Evolutionary conservation across 2,888 invertebrate genomes (phyloP).

Genomic region (Dynastes maya): DNA sequence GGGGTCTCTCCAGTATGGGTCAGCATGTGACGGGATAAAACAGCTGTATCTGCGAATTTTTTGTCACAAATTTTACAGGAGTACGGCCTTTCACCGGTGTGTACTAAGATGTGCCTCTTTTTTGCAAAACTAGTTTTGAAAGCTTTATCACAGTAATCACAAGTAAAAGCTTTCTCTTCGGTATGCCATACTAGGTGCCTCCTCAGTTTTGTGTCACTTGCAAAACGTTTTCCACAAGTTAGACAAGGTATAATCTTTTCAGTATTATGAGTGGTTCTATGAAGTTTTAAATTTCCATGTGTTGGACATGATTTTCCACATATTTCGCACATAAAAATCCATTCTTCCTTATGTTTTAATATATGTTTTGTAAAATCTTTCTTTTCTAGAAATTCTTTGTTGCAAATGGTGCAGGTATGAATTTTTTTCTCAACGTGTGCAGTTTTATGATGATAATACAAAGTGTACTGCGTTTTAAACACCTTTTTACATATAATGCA

Average conservation of each 20-base stretch:
- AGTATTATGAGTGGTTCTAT: background rate
- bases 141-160: constrained; percentile 1
- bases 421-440: background rate
- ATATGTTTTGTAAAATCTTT: background rate
- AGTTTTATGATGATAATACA: background rate
- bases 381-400: background rate
- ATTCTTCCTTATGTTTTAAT: background rate
- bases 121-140: background rate
- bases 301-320: constrained; percentile 5
- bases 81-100: constrained; percentile 19
- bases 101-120: background rate
- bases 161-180: constrained; percentile 4
- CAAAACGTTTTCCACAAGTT: background rate
- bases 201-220: background rate
- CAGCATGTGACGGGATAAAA: background rate
- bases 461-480: background rate
- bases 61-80: constrained; percentile 2
- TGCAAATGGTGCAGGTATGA: background rate
- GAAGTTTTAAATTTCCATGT: background rate
- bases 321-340: background rate
- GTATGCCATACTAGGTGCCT: background rate
- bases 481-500: too few species aligned
- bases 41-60: background rate
- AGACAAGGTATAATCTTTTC: background rate
- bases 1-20: constrained; percentile 25